A percentile compares a stretch with the other conserved stretches of the same genome.
Conservation (phyloP, 2,113 vertebrate species). For the Penelope pileata region DNA sequence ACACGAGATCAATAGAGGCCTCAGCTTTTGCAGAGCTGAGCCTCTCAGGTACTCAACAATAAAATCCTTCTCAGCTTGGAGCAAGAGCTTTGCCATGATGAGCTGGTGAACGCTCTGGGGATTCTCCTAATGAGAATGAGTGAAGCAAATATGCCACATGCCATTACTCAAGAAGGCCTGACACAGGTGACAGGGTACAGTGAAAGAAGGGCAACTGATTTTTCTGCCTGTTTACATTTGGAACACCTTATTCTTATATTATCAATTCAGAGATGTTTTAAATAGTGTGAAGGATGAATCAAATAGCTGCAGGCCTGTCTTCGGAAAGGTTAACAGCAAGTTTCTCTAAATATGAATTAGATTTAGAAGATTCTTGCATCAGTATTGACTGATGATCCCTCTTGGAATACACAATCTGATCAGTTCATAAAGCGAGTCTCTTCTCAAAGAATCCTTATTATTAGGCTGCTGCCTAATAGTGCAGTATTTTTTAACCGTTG, state of each 20-base stretch:
- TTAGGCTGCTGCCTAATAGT: background rate
- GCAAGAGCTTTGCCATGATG: background rate
- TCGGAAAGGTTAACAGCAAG: background rate
- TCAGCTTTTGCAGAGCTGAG: background rate
- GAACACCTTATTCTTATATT: background rate
- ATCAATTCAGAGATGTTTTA: background rate
- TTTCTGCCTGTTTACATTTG: background rate
- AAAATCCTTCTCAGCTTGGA: background rate
- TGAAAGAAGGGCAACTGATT: background rate
- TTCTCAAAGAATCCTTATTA: background rate
- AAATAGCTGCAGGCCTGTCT: background rate
- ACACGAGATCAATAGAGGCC: background rate
- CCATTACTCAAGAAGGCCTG: fast-evolving
- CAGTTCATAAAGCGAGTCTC: background rate
- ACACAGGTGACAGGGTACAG: background rate
- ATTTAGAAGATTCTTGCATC: background rate
- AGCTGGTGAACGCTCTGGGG: no score
- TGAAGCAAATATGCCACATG: background rate
- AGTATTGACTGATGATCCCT: background rate
- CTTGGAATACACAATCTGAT: background rate
- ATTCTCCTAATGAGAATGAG: background rate
- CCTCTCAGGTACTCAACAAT: background rate
- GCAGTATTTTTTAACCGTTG: background rate
- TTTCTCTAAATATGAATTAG: background rate
- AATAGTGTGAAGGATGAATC: background rate